These are phyloP conservation scores for Muscicapa adusta DNA, from an alignment of 2,113 vertebrate genomes.

Conservation along the genomic window DNA sequence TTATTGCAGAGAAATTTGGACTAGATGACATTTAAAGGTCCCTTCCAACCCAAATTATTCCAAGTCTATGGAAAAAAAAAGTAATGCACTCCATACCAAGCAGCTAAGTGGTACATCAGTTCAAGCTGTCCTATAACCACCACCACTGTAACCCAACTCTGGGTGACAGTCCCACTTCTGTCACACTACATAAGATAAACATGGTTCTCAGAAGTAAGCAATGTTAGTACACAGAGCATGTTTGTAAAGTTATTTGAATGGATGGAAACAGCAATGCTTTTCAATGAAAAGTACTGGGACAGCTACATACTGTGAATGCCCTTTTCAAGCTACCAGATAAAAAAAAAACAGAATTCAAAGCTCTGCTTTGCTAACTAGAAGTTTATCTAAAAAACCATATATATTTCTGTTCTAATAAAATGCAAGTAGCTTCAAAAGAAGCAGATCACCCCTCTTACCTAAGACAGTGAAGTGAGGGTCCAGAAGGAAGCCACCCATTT, in stretches of 20 bases:
- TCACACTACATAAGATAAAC: neutral
- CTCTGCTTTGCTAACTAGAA: neutral
- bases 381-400: neutral
- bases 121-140: neutral
- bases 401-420: neutral
- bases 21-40: neutral
- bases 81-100: neutral
- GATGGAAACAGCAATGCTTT: neutral
- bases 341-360: neutral
- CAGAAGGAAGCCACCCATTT: slow-evolving; percentile 41
- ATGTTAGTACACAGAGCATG: neutral
- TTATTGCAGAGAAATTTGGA: neutral
- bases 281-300: neutral
- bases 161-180: neutral
- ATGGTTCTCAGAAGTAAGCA: neutral
- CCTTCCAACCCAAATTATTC: neutral
- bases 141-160: neutral
- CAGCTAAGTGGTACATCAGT: neutral
- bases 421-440: neutral
- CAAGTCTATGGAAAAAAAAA: neutral
- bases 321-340: neutral
- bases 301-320: neutral
- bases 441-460: slow-evolving; percentile 26
- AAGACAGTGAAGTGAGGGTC: slow-evolving; percentile 29
- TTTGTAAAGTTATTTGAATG: neutral